These are phyloP conservation scores for Eugnorisma glareosa DNA, from an alignment of 2,888 invertebrate genomes.

Conservation along the genomic window DNA sequence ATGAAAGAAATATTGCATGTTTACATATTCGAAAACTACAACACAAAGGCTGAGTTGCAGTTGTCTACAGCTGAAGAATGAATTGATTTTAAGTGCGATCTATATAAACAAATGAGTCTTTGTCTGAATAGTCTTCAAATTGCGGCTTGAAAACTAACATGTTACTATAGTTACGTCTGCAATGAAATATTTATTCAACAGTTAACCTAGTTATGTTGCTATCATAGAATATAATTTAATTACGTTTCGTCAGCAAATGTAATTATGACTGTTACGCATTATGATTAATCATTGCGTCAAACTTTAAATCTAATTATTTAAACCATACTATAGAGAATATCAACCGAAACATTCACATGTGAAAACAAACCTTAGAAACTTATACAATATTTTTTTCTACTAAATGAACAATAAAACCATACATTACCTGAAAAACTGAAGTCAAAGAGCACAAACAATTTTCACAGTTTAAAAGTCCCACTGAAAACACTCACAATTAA, in stretches of 20 bases:
- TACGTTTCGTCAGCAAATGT: conserved; percentile 14
- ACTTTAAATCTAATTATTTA: not conserved
- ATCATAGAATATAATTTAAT: conserved; percentile 16
- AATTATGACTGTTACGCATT: not conserved
- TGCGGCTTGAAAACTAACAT: not conserved
- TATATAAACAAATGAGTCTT: conserved; percentile 23
- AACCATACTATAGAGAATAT: not conserved
- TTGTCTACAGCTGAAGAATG: not conserved
- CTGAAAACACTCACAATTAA: conserved; percentile 60
- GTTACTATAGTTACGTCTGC: conserved; percentile 2
- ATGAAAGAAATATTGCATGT: not conserved
- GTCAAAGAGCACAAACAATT: conserved; percentile 67
- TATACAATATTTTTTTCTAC: not conserved
- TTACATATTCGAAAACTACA: not conserved
- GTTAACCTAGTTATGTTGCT: conserved; percentile 14
- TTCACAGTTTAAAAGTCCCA: conserved; percentile 69
- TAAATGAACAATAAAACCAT: not conserved
- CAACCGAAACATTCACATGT: conserved; percentile 2
- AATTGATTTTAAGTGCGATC: not conserved
- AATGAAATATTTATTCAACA: conserved; percentile 6
- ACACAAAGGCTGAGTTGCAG: not conserved
- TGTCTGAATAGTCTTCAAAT: not conserved
- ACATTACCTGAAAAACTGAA: conserved; percentile 75
- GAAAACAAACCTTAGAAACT: conserved; percentile 3
- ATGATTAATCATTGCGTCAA: not conserved